These are phyloP conservation scores for Hyperopisus bebe DNA, from an alignment of 2,113 vertebrate species.

Conservation along the genomic window DNA sequence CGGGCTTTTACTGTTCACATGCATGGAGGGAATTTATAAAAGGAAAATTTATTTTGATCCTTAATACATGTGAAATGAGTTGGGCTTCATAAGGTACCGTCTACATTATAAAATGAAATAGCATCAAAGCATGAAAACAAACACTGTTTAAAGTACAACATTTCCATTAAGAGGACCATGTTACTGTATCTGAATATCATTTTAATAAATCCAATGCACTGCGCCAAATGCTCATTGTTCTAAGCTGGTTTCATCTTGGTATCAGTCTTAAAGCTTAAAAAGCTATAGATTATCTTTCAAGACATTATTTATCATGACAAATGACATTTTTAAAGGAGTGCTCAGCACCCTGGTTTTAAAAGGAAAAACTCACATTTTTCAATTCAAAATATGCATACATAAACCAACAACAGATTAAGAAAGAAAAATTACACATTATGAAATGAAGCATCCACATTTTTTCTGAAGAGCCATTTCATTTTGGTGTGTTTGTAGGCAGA, in stretches of 20 bases:
- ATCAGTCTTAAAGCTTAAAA: slow-evolving; percentile 33
- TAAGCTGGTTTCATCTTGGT: slow-evolving; percentile 28
- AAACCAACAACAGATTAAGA: slow-evolving; percentile 18
- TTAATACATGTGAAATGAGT: slow-evolving; percentile 24
- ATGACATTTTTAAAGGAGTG: slow-evolving; percentile 36
- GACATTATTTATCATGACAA: slow-evolving; percentile 32
- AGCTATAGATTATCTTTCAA: slow-evolving; percentile 32
- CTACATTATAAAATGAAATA: background rate
- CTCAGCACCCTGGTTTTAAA: slow-evolving; percentile 55
- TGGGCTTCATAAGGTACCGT: slow-evolving; percentile 13
- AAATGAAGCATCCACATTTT: background rate
- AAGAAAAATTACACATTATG: background rate
- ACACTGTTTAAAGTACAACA: background rate
- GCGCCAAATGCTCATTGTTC: slow-evolving; percentile 23
- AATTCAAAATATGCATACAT: slow-evolving; percentile 27
- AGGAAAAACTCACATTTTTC: slow-evolving; percentile 29
- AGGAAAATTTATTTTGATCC: slow-evolving; percentile 19
- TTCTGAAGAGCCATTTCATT: background rate
- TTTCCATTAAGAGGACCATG: slow-evolving; percentile 21
- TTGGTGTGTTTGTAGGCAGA: background rate
- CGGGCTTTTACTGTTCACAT: background rate
- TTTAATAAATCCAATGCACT: slow-evolving; percentile 26
- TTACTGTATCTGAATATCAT: slow-evolving; percentile 25
- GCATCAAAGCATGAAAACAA: background rate
- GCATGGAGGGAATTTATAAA: background rate